Evolutionary conservation across 1,140 invertebrate species (phyloP).

Genomic region (Atta colombica): DNA sequence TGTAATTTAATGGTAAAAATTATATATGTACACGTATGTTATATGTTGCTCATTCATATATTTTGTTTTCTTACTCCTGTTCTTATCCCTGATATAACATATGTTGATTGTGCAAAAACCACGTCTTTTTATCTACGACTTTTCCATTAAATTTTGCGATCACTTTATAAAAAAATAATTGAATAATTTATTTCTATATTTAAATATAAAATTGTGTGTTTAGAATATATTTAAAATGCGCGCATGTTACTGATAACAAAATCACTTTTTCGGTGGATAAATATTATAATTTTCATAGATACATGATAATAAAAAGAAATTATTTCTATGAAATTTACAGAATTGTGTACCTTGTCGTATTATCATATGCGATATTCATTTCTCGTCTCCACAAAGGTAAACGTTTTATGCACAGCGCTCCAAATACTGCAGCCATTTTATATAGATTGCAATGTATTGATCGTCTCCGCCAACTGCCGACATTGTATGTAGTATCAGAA

Average conservation of each 20-base stretch:
- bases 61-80: not conserved
- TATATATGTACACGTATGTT: not conserved
- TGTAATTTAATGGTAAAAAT: slow-evolving; percentile 14
- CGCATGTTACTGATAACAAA: not conserved
- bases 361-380: slow-evolving; percentile 19
- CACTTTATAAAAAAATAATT: not conserved
- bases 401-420: slow-evolving; percentile 73
- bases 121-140: not conserved
- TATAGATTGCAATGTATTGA: slow-evolving; percentile 87
- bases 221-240: not conserved
- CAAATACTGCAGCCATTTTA: slow-evolving; percentile 86
- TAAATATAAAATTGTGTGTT: not conserved
- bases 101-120: not conserved
- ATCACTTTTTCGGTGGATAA: not conserved
- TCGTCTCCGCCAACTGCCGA: slow-evolving; percentile 83
- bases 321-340: not conserved
- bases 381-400: slow-evolving; percentile 21
- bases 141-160: not conserved
- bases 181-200: slow-evolving; percentile 23
- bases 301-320: not conserved
- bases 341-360: slow-evolving; percentile 28
- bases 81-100: not conserved
- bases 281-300: slow-evolving; percentile 7
- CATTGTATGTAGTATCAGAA: slow-evolving; percentile 85
- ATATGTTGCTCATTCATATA: not conserved